Conservation (phyloP, 2,888 invertebrate genomes). For the Uropetala carovei region DNA sequence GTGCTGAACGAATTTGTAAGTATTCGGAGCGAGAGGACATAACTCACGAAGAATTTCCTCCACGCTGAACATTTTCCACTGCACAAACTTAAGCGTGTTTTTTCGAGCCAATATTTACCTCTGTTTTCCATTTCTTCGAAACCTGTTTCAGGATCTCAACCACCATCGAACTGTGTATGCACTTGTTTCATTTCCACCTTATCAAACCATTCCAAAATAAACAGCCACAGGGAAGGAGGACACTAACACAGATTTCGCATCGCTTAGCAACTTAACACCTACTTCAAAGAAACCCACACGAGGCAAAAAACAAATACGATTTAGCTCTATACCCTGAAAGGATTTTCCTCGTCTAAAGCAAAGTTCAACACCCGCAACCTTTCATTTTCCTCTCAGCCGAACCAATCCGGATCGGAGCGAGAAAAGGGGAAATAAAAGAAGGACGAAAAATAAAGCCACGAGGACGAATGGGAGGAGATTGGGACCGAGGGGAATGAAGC, state of each 20-base stretch:
- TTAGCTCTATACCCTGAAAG: neutral
- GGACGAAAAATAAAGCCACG: too few species aligned
- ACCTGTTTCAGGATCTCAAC: neutral
- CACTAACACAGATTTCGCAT: neutral
- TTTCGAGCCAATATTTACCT: constrained; percentile 14
- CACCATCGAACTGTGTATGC: neutral
- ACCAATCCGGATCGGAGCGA: too few species aligned
- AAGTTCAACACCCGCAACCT: neutral
- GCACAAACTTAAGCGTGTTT: neutral
- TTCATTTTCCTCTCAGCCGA: too few species aligned
- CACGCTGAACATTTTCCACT: neutral
- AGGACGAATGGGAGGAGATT: too few species aligned
- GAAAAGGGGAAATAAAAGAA: too few species aligned
- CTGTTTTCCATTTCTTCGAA: neutral
- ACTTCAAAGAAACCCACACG: neutral
- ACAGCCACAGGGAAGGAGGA: neutral
- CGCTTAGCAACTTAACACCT: neutral
- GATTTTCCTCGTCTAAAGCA: neutral
- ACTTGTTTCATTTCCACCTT: neutral
- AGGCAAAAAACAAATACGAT: neutral
- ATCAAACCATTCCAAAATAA: neutral
- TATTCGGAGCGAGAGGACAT: neutral
- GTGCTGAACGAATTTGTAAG: neutral
- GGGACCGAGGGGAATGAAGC: neutral
- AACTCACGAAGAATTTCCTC: neutral